These are phyloP conservation scores for Callyntrura sp. DNA, from an alignment of 2,888 invertebrate genomes.

Conservation along the genomic window DNA sequence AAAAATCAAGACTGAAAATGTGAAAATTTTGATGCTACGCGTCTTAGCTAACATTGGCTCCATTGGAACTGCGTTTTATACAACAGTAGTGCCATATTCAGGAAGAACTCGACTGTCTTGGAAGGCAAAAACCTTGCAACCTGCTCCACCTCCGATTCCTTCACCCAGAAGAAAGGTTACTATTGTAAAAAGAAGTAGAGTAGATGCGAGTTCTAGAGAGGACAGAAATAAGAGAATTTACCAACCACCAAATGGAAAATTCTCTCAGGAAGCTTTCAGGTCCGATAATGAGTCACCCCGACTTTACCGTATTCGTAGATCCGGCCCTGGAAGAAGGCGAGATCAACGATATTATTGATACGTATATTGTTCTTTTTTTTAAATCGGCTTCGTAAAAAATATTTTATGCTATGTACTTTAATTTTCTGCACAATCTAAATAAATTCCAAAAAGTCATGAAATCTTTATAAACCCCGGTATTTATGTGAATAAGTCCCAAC, in stretches of 20 bases:
- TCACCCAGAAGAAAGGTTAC: background rate
- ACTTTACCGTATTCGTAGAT: too few relatives aligned
- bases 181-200: background rate
- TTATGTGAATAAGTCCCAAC: too few relatives aligned
- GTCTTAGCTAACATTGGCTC: background rate
- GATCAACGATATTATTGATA: too few relatives aligned
- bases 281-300: constrained; percentile 31
- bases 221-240: background rate
- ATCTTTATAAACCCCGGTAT: too few relatives aligned
- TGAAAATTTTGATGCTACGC: background rate
- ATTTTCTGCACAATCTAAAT: too few relatives aligned
- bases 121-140: too few relatives aligned
- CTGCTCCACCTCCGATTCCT: background rate
- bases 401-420: too few relatives aligned
- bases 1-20: background rate
- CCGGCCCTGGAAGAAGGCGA: too few relatives aligned
- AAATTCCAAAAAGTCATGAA: too few relatives aligned
- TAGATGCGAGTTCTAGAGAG: background rate
- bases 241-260: constrained; percentile 42
- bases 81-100: background rate
- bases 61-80: background rate
- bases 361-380: too few relatives aligned
- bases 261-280: background rate
- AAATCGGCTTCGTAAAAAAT: too few relatives aligned
- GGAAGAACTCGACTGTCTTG: constrained; percentile 6